phyloP scores from a whole-genome alignment of 2,113 vertebrate genomes.

The Anarhynchus alexandrinus region DNA sequence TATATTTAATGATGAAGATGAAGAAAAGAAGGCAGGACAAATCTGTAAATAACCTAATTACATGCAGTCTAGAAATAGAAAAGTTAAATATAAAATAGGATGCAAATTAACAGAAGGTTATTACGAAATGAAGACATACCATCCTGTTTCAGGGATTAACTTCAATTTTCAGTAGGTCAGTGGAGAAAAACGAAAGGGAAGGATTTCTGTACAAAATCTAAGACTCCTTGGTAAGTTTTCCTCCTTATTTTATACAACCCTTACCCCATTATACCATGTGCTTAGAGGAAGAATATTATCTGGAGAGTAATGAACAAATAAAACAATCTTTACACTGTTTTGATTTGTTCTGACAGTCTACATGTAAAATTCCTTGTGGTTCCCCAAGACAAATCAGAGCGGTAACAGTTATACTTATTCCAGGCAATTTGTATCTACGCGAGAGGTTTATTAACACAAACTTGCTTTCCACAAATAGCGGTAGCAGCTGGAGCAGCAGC shows the following conservation, averaged over 20 bases:
- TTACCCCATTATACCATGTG: neutral
- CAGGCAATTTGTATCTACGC: neutral
- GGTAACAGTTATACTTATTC: neutral
- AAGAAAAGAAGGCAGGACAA: neutral
- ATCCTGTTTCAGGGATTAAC: neutral
- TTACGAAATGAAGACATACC: neutral
- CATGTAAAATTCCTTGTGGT: neutral
- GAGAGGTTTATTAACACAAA: slow-evolving; percentile 26
- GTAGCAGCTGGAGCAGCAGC: slow-evolving; percentile 3
- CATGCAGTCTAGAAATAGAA: neutral
- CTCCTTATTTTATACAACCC: neutral
- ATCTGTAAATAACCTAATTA: neutral
- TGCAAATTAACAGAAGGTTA: neutral
- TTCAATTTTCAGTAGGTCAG: neutral
- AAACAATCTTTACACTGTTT: neutral
- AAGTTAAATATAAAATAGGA: neutral
- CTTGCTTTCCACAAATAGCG: slow-evolving; percentile 24
- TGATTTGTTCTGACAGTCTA: neutral
- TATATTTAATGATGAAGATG: neutral
- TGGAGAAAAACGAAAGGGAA: neutral
- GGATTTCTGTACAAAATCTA: neutral
- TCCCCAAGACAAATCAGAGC: neutral
- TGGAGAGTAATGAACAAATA: neutral
- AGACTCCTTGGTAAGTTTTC: neutral
- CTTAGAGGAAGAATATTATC: neutral